These are phyloP conservation scores for Danaus melanippus DNA, from an alignment of 1,140 invertebrate species.

Conservation along the genomic window DNA sequence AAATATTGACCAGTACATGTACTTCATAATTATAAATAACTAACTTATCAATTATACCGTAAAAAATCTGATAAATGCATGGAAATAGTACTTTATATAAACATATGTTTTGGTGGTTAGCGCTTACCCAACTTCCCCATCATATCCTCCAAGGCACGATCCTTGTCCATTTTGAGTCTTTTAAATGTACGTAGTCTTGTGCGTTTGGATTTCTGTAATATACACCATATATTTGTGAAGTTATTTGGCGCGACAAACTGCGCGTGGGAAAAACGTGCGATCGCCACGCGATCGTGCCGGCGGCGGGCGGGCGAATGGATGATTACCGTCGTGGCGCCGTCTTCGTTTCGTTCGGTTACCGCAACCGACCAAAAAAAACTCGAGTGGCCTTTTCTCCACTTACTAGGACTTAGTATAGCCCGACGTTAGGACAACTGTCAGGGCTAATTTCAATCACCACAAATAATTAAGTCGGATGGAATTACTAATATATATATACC, in stretches of 20 bases:
- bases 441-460: too few relatives aligned
- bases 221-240: slow-evolving; percentile 44
- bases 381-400: slow-evolving; percentile 44
- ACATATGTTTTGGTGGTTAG: slow-evolving; percentile 37
- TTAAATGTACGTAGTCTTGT: slow-evolving; percentile 15
- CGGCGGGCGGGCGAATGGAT: slow-evolving; percentile 61
- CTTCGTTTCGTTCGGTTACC: slow-evolving; percentile 43
- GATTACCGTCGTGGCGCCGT: slow-evolving; percentile 43
- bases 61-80: not conserved
- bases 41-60: slow-evolving; percentile 1
- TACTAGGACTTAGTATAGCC: slow-evolving; percentile 25
- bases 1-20: slow-evolving; percentile 7
- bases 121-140: slow-evolving; percentile 78
- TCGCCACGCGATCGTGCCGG: slow-evolving; percentile 53
- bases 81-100: slow-evolving; percentile 1
- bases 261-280: slow-evolving; percentile 19
- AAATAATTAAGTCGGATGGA: too few relatives aligned
- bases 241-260: slow-evolving; percentile 24
- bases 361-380: slow-evolving; percentile 54
- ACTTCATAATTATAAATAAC: slow-evolving; percentile 2
- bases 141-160: slow-evolving; percentile 77
- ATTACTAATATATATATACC: too few relatives aligned
- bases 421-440: too few relatives aligned
- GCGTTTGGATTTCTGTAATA: slow-evolving; percentile 40
- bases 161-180: slow-evolving; percentile 71